These are phyloP conservation scores for Amphiduros pacificus DNA, from an alignment of 2,888 invertebrate species.

Conservation along the genomic window DNA sequence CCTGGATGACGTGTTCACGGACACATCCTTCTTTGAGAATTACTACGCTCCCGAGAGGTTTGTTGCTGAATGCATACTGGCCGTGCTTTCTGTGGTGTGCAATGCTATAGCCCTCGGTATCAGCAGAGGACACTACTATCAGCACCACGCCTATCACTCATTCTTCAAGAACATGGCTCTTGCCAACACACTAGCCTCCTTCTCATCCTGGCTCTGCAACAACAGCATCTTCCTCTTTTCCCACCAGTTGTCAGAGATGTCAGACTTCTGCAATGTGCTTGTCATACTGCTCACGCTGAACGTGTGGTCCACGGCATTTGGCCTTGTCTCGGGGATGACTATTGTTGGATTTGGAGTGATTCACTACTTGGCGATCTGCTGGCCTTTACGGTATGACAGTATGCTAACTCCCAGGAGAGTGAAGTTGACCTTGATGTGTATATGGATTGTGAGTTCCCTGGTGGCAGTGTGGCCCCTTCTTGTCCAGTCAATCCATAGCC, in stretches of 20 bases:
- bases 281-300: constrained; percentile 6
- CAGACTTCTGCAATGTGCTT: not conserved
- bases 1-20: too few species aligned
- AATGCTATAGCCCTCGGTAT: not conserved
- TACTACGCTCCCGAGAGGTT: constrained; percentile 3
- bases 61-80: constrained; percentile 4
- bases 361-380: constrained; percentile 12
- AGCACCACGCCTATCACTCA: constrained; percentile 7
- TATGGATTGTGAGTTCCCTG: not conserved
- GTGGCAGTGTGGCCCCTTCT: constrained; percentile 5
- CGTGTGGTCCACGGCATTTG: constrained; percentile 3
- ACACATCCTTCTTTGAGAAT: constrained; percentile 7
- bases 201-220: constrained; percentile 5
- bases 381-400: constrained; percentile 7
- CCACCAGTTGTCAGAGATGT: constrained; percentile 2
- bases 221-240: constrained; percentile 12
- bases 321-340: constrained; percentile 10
- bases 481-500: not conserved
- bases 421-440: not conserved
- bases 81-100: not conserved
- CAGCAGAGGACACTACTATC: constrained; percentile 8
- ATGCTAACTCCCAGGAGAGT: not conserved
- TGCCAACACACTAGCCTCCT: constrained; percentile 4
- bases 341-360: constrained; percentile 10
- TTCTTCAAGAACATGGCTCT: constrained; percentile 12